Evolutionary conservation across 1,140 invertebrate genomes (phyloP), one percentile per base, ranked within the genome.

Genomic region (Cydia splendana): DNA sequence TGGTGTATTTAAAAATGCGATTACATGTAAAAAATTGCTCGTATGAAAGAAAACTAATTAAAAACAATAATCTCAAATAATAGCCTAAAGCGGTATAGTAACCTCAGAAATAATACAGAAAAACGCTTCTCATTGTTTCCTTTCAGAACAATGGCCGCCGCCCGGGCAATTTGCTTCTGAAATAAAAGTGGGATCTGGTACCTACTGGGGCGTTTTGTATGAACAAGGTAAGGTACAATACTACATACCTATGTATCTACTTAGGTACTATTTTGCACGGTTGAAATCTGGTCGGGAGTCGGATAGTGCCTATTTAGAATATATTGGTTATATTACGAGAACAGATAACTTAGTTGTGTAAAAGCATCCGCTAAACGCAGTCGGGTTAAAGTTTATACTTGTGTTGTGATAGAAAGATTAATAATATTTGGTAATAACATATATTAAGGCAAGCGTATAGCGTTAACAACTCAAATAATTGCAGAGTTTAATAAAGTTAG

Each of bases 101-200:
- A 24, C 57, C 20, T 62, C 20, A 62, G 20, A 62, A 62, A 62
- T 62, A 62, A 62, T 62, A 62, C 57, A 62, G 57, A 62, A 62
- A 57, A 62, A 62, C 57, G 57, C 57, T 10, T 62, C 20, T 62
- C 57, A 62, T 62, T 62, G 57, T 62, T 62, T 62, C 57, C 20
- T 62, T 62, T 62, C 20, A 20, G 57, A 62, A 62, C 57, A 62
- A 62, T 62, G 57, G 57, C 20, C 9, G 20, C 57, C 57, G 57
- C 20, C 57, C 57, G 57, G 57, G 57, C 57, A 62, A 62, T 62
- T 62, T 62, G 57, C 57, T 62, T 62, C 20, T 62, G 57, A 62
- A 62, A 62, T 62, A 62, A 62, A 62, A 62, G 57, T 24, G 24
- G 57, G 57, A 62, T 24, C 57, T 57, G 13, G 53, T 62, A 9